Percentiles rank a stretch among this genome's conserved stretches.
phyloP scores from a whole-genome alignment of 2,888 invertebrate species.

The Psylliodes chrysocephalus region DNA sequence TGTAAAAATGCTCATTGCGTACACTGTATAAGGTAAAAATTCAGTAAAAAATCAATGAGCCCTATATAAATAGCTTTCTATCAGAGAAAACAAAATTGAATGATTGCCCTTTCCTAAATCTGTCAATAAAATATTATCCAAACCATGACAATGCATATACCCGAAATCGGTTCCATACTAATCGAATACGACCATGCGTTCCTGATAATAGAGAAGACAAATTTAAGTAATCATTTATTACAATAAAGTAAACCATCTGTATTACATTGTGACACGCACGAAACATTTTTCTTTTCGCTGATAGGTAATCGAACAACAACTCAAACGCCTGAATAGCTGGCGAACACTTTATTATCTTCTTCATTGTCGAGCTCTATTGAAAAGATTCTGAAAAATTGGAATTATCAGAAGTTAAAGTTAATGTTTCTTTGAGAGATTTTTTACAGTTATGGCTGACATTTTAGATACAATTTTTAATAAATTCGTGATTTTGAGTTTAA shows the following conservation, averaged over 20 bases:
- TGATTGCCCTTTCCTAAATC: constrained; percentile 17
- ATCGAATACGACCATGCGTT: constrained; percentile 24
- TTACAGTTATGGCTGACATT: no score
- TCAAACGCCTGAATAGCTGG: constrained; percentile 24
- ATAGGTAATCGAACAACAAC: constrained; percentile 39
- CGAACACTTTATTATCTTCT: constrained; percentile 1
- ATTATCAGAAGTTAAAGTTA: no score
- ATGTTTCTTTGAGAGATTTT: no score
- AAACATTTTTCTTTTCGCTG: constrained; percentile 40
- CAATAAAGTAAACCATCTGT: constrained; percentile 25
- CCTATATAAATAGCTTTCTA: background rate
- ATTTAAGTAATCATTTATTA: constrained; percentile 26
- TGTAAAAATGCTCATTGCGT: background rate
- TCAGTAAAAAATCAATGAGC: background rate
- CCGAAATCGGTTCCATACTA: constrained; percentile 27
- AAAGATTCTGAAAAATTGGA: no score
- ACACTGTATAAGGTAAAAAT: background rate
- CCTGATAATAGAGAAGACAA: constrained; percentile 29
- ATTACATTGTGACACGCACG: constrained; percentile 31
- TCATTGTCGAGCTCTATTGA: no score
- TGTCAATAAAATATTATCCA: constrained; percentile 22
- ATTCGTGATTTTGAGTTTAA: no score
- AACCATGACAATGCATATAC: constrained; percentile 22
- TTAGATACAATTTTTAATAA: no score
- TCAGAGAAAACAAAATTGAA: constrained; percentile 16